Conservation (phyloP, 2,113 vertebrate species). For the Barbus barbus region DNA sequence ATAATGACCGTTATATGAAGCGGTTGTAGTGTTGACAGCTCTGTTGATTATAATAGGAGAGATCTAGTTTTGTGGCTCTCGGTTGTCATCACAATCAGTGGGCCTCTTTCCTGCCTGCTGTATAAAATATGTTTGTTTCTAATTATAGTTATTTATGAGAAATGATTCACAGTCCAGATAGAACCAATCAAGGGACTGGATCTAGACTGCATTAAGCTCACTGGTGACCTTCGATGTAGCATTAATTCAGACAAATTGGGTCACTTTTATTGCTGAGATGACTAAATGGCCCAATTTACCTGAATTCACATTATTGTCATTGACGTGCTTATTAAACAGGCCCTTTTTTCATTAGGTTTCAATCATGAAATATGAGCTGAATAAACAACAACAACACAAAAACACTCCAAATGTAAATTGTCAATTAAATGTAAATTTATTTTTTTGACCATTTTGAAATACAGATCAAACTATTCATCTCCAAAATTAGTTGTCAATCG, state of each 20-base stretch:
- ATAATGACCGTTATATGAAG: background rate
- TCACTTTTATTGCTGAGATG: background rate
- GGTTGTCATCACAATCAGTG: background rate
- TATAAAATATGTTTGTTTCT: background rate
- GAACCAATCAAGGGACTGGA: background rate
- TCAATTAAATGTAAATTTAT: background rate
- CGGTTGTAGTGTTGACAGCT: background rate
- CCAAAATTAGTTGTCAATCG: background rate
- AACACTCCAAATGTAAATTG: background rate
- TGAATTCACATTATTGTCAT: background rate
- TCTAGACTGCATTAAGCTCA: background rate
- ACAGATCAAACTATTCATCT: background rate
- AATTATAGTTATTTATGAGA: background rate
- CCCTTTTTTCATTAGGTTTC: background rate
- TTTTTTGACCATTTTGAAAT: background rate
- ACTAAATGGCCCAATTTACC: background rate
- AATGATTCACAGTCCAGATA: background rate
- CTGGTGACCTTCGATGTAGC: background rate
- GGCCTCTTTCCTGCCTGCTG: background rate
- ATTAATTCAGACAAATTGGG: background rate
- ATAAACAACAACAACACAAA: too few relatives aligned
- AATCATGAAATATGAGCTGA: background rate
- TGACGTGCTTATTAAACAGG: background rate
- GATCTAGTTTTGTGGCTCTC: background rate
- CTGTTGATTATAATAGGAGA: background rate